These are phyloP conservation scores for Dicrostonyx torquatus DNA, from an alignment of 2,797 vertebrate species.

Conservation along the genomic window DNA sequence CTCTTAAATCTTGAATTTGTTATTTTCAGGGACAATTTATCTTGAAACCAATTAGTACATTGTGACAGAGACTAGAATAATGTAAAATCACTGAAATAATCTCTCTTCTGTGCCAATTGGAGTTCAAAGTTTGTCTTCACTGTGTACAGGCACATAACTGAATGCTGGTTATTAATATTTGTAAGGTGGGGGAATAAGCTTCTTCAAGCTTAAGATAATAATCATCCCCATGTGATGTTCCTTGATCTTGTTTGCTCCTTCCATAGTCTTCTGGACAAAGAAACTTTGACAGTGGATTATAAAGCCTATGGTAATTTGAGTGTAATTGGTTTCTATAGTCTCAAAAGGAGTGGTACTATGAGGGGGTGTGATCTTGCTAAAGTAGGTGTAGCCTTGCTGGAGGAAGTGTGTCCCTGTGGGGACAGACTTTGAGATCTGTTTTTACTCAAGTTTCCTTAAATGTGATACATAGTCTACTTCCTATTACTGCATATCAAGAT, in stretches of 20 bases:
- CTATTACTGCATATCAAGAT: too few species aligned
- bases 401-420: too few species aligned
- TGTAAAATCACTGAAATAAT: not conserved
- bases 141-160: not conserved
- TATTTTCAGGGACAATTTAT: slow-evolving; percentile 49
- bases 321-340: too few species aligned
- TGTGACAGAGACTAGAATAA: slow-evolving; percentile 32
- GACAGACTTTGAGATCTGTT: too few species aligned
- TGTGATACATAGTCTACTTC: too few species aligned
- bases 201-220: not conserved
- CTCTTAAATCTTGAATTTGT: slow-evolving; percentile 20
- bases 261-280: not conserved
- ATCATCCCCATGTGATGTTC: not conserved
- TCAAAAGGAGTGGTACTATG: too few species aligned
- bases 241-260: not conserved
- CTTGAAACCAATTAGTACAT: slow-evolving; percentile 6
- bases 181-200: accelerated
- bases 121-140: not conserved
- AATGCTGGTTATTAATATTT: not conserved
- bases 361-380: too few species aligned
- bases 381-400: too few species aligned
- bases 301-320: too few species aligned
- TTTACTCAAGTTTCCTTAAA: too few species aligned
- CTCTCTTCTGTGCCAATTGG: not conserved
- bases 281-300: not conserved